phyloP scores from a whole-genome alignment of 1,140 invertebrate genomes.

The Chrysoperla carnea region DNA sequence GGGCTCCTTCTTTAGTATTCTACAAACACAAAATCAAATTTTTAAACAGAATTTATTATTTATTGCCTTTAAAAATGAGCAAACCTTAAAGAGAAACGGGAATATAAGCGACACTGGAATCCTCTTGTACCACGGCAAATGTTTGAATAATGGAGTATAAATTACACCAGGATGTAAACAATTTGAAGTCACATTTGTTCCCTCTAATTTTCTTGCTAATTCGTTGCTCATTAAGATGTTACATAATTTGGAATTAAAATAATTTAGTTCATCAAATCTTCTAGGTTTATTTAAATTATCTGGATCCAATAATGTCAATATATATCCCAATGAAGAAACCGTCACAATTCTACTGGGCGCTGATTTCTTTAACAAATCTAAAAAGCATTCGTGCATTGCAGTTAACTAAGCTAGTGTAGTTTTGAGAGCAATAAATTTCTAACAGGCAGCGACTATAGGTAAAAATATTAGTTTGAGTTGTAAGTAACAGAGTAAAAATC shows the following conservation, averaged over 20 bases:
- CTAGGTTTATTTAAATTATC: conserved; percentile 22
- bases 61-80: too few species aligned
- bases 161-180: conserved; percentile 36
- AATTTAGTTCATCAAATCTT: conserved; percentile 22
- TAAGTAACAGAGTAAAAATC: too few species aligned
- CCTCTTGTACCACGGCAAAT: conserved; percentile 14
- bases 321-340: conserved; percentile 30
- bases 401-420: too few species aligned
- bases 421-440: too few species aligned
- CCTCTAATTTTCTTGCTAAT: conserved; percentile 21
- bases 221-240: conserved; percentile 28
- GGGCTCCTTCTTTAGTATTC: conserved; percentile 29
- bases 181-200: conserved; percentile 29
- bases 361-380: conserved; percentile 18
- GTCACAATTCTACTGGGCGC: conserved; percentile 27
- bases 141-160: conserved; percentile 21
- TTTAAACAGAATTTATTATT: too few species aligned
- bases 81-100: too few species aligned
- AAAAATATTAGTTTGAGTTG: too few species aligned
- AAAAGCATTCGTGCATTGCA: too few species aligned
- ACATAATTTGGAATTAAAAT: conserved; percentile 29
- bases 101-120: too few species aligned
- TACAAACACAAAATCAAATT: conserved; percentile 22
- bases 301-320: conserved; percentile 23
- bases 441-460: too few species aligned